phyloP scores from a whole-genome alignment of 2,888 invertebrate species.

The Lasioglossum morio region DNA sequence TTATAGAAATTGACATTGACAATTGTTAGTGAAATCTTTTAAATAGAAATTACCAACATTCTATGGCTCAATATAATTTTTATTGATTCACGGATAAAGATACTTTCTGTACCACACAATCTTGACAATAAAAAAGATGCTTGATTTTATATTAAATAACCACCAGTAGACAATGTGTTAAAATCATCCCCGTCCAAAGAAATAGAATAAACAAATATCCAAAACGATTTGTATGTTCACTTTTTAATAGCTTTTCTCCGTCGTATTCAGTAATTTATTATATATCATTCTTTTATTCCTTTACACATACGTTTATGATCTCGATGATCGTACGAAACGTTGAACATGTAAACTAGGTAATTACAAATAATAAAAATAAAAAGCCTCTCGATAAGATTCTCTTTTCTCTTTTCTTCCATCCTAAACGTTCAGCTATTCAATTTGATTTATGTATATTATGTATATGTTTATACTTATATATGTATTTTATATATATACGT shows the following conservation, averaged over 20 bases:
- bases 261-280: conserved; percentile 76
- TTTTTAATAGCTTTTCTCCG: conserved; percentile 64
- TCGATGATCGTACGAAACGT: conserved; percentile 81
- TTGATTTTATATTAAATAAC: not conserved
- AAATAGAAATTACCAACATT: not conserved
- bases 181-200: not conserved
- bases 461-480: conserved; percentile 65
- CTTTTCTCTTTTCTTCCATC: conserved; percentile 68
- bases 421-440: conserved; percentile 79
- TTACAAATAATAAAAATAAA: conserved; percentile 83
- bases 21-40: no score
- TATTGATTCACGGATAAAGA: not conserved
- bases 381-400: conserved; percentile 80
- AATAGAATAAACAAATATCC: conserved; percentile 39
- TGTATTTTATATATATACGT: conserved; percentile 66
- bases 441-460: conserved; percentile 74
- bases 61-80: not conserved
- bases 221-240: conserved; percentile 58
- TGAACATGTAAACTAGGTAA: conserved; percentile 82
- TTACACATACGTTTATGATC: conserved; percentile 78
- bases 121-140: not conserved
- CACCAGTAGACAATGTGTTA: not conserved
- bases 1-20: no score
- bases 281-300: conserved; percentile 76
- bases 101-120: not conserved